Evolutionary conservation across 2,797 vertebrate species (phyloP).

Genomic region (Cuniculus paca): DNA sequence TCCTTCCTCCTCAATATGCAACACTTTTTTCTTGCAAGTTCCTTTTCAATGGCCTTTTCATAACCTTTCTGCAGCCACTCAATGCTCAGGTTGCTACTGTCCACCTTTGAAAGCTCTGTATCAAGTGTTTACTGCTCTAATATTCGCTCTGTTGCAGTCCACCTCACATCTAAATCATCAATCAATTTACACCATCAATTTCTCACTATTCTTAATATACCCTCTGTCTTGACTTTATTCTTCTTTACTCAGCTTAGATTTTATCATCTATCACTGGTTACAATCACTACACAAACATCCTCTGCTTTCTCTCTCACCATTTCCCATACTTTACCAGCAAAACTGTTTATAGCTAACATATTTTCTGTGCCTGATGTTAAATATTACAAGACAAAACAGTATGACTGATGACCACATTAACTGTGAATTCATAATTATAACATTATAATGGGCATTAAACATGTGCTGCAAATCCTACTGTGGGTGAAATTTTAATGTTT

Average conservation of each 20-base stretch:
- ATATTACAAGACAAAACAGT: neutral
- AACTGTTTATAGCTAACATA: neutral
- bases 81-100: accelerated
- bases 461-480: neutral
- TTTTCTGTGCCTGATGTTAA: neutral
- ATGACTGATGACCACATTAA: neutral
- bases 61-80: neutral
- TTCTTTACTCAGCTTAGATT: neutral
- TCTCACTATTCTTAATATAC: neutral
- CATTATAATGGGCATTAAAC: neutral
- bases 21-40: neutral
- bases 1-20: neutral
- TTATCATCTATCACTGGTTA: neutral
- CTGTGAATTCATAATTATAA: neutral
- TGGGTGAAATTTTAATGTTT: neutral
- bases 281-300: neutral
- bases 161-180: neutral
- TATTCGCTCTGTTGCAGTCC: neutral
- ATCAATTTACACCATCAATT: neutral
- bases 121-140: neutral
- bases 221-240: neutral
- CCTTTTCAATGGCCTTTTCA: neutral
- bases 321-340: neutral
- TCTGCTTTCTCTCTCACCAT: accelerated
- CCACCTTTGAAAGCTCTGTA: neutral